Base-by-base conservation (phyloP, 1,140 invertebrate species). In the Drosophila ogumai region DNA sequence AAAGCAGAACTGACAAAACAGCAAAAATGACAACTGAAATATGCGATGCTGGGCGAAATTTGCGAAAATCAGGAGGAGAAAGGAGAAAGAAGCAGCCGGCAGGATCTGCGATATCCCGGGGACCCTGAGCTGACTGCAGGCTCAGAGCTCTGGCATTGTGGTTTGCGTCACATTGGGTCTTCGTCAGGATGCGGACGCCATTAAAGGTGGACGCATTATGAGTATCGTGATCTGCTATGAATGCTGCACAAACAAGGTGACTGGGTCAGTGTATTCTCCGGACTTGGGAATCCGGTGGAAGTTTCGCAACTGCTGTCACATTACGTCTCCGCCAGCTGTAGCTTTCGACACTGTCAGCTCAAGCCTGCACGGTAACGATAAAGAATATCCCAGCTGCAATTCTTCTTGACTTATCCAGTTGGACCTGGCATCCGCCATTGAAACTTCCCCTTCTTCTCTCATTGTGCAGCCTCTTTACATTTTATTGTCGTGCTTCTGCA, bases 21-120 rank as follows among this genome's bases (percentile, higher is more conserved):
- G 75, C 79, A 78, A 81, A 85, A 85, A 86, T 85, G 82, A 85
- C 77, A 85, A 77, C 81, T 85, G 81, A 85, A 85, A 84, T 84
- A 84, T 84, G 81, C 81, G 73, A 74, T 17, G 81, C 77, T 74
- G 49, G 61, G 71, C 50, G 52, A 84, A 61, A 82, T 81, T 82
- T 74, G 63, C 57, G 61, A 78, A 55, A 46, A 12, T 55, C 49
- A 19, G 34, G 9, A 32, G 22, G 19, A 44, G 13, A 6, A 32
- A 8, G 7, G 38, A 38, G 12, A 47, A 25, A 43, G 25, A 22
- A 40, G 12, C 36, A 7, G 36, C 41, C 28, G 28, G 34, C 40
- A 54, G 63, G 57, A 69, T 76, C 66, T 68, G 58, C 47, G 55
- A 41, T 68, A 15, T 34, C 41, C 41, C 13, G 32, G 25, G 55